phyloP scores from a whole-genome alignment of 2,888 invertebrate genomes.

The Hoplodrina blanda region DNA sequence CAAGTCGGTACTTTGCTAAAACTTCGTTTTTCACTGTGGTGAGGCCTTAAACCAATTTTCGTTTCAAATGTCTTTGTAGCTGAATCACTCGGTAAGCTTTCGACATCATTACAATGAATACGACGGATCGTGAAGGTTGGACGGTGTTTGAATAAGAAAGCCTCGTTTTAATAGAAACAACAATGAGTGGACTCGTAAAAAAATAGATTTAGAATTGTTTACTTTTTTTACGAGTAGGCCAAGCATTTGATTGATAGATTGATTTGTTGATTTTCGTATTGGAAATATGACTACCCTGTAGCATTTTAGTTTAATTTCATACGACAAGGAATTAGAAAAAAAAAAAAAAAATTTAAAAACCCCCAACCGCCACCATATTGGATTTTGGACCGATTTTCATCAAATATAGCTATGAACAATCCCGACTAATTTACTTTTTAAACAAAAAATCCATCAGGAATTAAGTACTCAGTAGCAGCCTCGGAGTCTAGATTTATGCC shows the following conservation, averaged over 20 bases:
- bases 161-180: constrained; percentile 5
- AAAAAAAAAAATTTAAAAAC: background rate
- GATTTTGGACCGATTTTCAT: no score
- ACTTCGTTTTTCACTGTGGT: no score
- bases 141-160: constrained; percentile 20
- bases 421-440: no score
- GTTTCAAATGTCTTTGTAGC: constrained; percentile 32
- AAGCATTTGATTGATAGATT: background rate
- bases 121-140: constrained; percentile 11
- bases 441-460: no score
- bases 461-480: no score
- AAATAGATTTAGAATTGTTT: constrained; percentile 23
- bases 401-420: no score
- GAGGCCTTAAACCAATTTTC: no score
- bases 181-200: constrained; percentile 10
- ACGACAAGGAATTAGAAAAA: no score
- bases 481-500: no score
- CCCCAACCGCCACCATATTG: no score
- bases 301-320: background rate
- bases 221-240: constrained; percentile 1
- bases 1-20: no score
- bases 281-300: background rate
- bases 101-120: constrained; percentile 28
- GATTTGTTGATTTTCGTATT: background rate
- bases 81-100: constrained; percentile 38